Base-by-base conservation (phyloP, 1,140 invertebrate species). In the Venustaconcha ellipsiformis region DNA sequence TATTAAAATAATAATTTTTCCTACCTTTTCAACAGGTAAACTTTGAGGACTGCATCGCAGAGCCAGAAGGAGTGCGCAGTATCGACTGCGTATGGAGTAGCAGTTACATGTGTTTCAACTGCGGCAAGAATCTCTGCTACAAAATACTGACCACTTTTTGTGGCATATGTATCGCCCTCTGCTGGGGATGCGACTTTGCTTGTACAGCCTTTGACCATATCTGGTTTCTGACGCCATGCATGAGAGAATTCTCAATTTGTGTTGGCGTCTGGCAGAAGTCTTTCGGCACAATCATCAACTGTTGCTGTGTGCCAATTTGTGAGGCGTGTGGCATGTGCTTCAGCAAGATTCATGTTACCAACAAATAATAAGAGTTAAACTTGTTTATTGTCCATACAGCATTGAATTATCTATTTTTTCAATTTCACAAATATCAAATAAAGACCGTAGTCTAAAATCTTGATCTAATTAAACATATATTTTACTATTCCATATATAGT, bases 1-100 rank as follows among this genome's bases (percentile, higher is more conserved):
- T 48, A 48, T 48, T 48, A 48, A 48, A 48, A 48, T 48, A 48
- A 48, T 48, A 11, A 48, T 8, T 48, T 48, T 48, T 48, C 11
- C 37, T 48, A 48, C 37, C 37, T 48, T 48, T 37, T 48, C 37
- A 48, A 48, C 75, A 88, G 87, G 82, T 86, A 4, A 56, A 72
- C 23, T 96, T 94, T 93, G 93, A 94, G 78, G 94, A 95, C 81
- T 92, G 95, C 62, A 92, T 95, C 56, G 95, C 94, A 0, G 95
- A 96, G 88, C 94, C 94, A 12, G 93, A 94, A 72, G 93, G 93
- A 4, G 93, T 93, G 11, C 90, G 94, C 59, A 94, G 94, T 79
- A 92, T 93, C 2, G 93, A 94, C 86, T 94, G 94, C 84, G 94
- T 94, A 56, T 96, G 95, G 95, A 91, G 92, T 37, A 88, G 94